Evolutionary conservation across 1,140 invertebrate genomes (phyloP), one percentile per base, ranked within the genome.

Genomic region (Meloidogyne floridensis): DNA sequence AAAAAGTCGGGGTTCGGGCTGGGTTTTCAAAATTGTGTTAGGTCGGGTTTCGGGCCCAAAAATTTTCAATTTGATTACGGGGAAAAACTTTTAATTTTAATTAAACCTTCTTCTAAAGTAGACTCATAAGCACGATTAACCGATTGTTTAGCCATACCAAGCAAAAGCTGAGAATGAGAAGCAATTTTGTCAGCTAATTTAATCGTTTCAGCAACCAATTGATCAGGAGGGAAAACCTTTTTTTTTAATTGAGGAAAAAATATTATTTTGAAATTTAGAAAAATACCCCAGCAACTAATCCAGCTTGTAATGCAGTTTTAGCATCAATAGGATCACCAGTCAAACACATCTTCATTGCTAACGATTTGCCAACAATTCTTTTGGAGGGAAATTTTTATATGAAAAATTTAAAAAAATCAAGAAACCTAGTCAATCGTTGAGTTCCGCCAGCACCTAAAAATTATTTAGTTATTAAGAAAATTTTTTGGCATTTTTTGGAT

Each of bases 311-410:
- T 0, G 97, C 97, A 91, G 98, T 96, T 69, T 94, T 92, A 2
- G 97, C 97, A 20, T 93, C 93, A 56, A 99, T 93, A 90, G 94
- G 95, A 90, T 95, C 93, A 32, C 96, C 97, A 15, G 96, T 96
- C 0, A 99, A 93, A 74, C 95, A 94, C 86, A 99, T 95, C 92
- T 99, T 97, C 98, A 99, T 99, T 0, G 97, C 96, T 90, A 95
- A 95, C n/a, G 95, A 97, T 91, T 99, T 99, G 78, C 97, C 97
- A 79, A 97, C 93, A 77, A 92, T 93, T 76, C 94, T 79, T 32
- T 32, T 32, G 32, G 32, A 32, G 32, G 32, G 32, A 32, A 32
- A 32, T 32, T 32, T 32, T 32, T 32, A 32, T 32, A 32, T 32
- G 32, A 32, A 32, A 32, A 32, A 32, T 32, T 32, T 32, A 32